These are phyloP conservation scores for Brachionichthys hirsutus DNA, from an alignment of 2,113 vertebrate genomes.

Conservation along the genomic window DNA sequence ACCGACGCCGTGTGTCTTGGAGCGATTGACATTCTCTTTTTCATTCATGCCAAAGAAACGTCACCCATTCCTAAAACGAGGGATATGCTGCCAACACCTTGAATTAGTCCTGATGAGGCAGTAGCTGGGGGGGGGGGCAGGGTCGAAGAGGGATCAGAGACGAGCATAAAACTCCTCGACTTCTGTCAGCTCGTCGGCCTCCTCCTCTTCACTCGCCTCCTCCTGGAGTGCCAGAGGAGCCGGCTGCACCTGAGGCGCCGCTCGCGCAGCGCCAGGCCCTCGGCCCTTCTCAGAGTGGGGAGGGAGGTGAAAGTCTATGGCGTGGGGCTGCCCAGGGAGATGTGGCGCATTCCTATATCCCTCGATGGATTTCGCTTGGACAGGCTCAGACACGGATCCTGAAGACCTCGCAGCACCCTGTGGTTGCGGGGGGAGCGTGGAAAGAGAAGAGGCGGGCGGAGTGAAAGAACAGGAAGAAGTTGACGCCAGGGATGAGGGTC, in stretches of 20 bases:
- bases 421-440: constrained; percentile 30
- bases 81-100: constrained; percentile 17
- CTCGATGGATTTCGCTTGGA: constrained; percentile 33
- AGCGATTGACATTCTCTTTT: constrained; percentile 15
- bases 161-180: constrained; percentile 84
- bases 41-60: constrained; percentile 16
- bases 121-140: constrained; percentile 12
- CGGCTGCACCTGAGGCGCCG: constrained; percentile 42
- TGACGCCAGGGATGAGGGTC: constrained; percentile 79
- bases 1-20: constrained; percentile 18
- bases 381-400: constrained; percentile 29
- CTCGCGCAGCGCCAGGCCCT: constrained; percentile 35
- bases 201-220: constrained; percentile 76
- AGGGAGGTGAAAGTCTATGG: constrained; percentile 53
- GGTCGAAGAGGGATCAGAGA: constrained; percentile 77
- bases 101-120: constrained; percentile 28
- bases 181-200: constrained; percentile 84
- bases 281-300: constrained; percentile 33
- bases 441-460: constrained; percentile 26
- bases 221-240: constrained; percentile 60
- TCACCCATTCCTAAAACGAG: constrained; percentile 16
- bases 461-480: constrained; percentile 43
- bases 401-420: constrained; percentile 32
- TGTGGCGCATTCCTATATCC: constrained; percentile 72
- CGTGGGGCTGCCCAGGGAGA: constrained; percentile 48